phyloP scores from a whole-genome alignment of 1,140 invertebrate genomes.

The Medauroidea extradentata region DNA sequence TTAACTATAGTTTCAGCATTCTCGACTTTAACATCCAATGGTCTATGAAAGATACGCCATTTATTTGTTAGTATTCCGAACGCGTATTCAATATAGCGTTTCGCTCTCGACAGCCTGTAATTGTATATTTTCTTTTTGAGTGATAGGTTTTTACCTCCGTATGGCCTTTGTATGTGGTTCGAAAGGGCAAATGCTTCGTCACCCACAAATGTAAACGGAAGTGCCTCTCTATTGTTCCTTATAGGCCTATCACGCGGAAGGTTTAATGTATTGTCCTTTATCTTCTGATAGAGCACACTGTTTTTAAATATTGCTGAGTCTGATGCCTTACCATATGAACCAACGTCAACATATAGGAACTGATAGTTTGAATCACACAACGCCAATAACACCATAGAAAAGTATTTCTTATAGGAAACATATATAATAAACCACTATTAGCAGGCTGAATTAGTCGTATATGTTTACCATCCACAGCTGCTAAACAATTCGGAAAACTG shows the following conservation, averaged over 20 bases:
- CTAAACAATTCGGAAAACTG: conserved; percentile 17
- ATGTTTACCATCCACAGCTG: conserved; percentile 36
- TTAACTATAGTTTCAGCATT: conserved; percentile 15
- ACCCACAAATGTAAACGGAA: conserved; percentile 35
- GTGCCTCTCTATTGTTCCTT: conserved; percentile 13
- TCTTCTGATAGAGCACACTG: conserved; percentile 23
- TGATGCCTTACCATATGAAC: conserved; percentile 21
- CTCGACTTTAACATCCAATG: conserved; percentile 22
- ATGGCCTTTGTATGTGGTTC: conserved; percentile 42
- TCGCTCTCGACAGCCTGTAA: conserved; percentile 36
- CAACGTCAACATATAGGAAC: conserved; percentile 29
- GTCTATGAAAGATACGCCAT: conserved; percentile 30
- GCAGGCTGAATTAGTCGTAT: conserved; percentile 21
- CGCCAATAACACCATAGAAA: conserved; percentile 27
- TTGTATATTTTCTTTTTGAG: conserved; percentile 40
- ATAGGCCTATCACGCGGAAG: conserved; percentile 20
- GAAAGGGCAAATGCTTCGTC: conserved; percentile 46
- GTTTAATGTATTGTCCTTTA: conserved; percentile 13
- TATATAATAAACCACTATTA: conserved; percentile 34
- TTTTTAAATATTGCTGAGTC: conserved; percentile 24
- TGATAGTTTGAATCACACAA: conserved; percentile 22
- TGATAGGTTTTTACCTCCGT: conserved; percentile 27
- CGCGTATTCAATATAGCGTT: conserved; percentile 32
- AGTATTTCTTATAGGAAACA: conserved; percentile 24
- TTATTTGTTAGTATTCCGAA: conserved; percentile 30